Base-by-base conservation (phyloP, 1,140 invertebrate genomes). In the Brachionus rubens region DNA sequence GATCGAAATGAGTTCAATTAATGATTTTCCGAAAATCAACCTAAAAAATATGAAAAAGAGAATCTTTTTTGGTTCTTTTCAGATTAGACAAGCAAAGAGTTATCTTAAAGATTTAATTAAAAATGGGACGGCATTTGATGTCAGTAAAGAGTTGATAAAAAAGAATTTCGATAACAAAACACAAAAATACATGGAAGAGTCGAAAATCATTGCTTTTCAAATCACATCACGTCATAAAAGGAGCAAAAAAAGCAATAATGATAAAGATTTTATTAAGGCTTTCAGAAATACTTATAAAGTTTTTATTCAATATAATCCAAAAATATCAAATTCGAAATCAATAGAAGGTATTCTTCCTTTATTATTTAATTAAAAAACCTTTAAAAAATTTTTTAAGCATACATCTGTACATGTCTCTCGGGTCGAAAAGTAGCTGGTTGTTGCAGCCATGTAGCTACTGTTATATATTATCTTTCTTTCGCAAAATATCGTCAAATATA, bases 291-390 rank as follows among this genome's bases (percentile, higher is more conserved):
- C 56, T 0, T 62, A 41, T 62, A 41, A 41, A 41, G 33, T 62
- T 10, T 62, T 62, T 62, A 62, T 62, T 62, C 33, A 62, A 41
- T 59, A 59, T 59, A 59, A 7, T 28, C 56, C 56, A 41, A 3
- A 2, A 3, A 12, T 40, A 21, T 19, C 40, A 12, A 40, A 21
- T 28, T 28, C 30, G 3, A 41, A 33, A 21, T 33, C 54, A 33
- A 59, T 59, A n/a, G 12, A 59, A 59, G 54, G 54, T 59, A 21
- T 1, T 26, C n/a, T 4, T 59, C n/a, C n/a, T 59, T 54, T 48
- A 16, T 33, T 36, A 3, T 33, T 33, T 36, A 12, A 36, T 33
- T 16, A n/a, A 21, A 4, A 21, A 36, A 59, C 33, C n/a, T 2
- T 33, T n/a, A 14, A 30, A 30, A 33, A 12, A n/a, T 59, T 33